Conservation (phyloP, 2,888 invertebrate genomes). For the Cosmorhoe ocellata region DNA sequence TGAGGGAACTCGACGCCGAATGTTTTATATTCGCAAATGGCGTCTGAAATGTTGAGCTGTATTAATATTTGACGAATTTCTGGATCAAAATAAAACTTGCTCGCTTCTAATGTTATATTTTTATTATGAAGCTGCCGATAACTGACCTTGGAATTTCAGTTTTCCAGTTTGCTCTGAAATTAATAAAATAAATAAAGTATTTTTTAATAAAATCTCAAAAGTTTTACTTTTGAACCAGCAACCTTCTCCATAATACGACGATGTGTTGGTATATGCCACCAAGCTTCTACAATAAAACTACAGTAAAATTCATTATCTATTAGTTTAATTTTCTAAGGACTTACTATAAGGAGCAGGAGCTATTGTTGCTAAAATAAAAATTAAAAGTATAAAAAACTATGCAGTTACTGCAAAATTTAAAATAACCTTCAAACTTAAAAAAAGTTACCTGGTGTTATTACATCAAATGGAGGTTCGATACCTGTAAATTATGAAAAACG, state of each 20-base stretch:
- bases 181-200: slow-evolving; percentile 1
- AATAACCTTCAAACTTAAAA: not conserved
- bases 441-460: slow-evolving; percentile 30
- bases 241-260: no score
- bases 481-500: slow-evolving; percentile 33
- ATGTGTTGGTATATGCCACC: no score
- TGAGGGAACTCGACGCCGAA: slow-evolving; percentile 40
- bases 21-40: slow-evolving; percentile 30
- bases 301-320: no score
- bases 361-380: slow-evolving; percentile 12
- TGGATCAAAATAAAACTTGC: no score
- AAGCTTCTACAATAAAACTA: no score
- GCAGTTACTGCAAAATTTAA: no score
- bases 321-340: no score
- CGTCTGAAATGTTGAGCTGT: slow-evolving; percentile 10
- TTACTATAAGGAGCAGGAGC: slow-evolving; percentile 14
- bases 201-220: no score
- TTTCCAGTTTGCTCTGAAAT: slow-evolving; percentile 15
- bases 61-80: no score
- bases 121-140: no score
- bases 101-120: no score
- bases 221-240: no score
- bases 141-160: slow-evolving; percentile 9
- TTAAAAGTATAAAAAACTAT: not conserved
- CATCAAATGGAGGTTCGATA: slow-evolving; percentile 34